Conservation (phyloP, 2,888 invertebrate genomes). For the Cybosia mesomella region DNA sequence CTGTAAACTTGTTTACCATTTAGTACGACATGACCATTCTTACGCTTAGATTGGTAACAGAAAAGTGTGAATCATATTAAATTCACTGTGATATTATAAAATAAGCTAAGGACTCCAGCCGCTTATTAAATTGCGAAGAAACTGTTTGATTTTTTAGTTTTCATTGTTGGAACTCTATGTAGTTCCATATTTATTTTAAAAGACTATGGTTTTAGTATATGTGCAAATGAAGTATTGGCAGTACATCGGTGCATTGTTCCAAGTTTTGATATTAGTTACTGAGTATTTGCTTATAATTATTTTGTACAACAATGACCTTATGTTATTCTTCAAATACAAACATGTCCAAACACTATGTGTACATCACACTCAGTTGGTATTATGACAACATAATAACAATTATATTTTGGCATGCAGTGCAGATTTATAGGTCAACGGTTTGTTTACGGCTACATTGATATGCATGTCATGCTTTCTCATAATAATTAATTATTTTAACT, state of each 20-base stretch:
- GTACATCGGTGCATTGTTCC: conserved; percentile 6
- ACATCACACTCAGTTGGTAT: conserved; percentile 27
- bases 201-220: background rate
- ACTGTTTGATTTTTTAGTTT: too few relatives aligned
- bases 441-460: conserved; percentile 37
- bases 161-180: too few relatives aligned
- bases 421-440: conserved; percentile 42
- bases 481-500: background rate
- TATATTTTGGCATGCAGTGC: conserved; percentile 47
- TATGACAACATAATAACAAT: conserved; percentile 34
- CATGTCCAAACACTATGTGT: conserved; percentile 20
- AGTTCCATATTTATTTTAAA: background rate
- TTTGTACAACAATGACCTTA: conserved; percentile 41
- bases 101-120: too few relatives aligned
- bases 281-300: conserved; percentile 6
- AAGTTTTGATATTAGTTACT: conserved; percentile 9
- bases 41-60: too few relatives aligned
- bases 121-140: too few relatives aligned
- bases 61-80: too few relatives aligned
- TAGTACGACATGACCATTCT: too few relatives aligned
- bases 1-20: too few relatives aligned
- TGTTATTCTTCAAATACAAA: conserved; percentile 44
- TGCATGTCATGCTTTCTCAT: conserved; percentile 36
- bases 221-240: background rate
- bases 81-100: too few relatives aligned